Conservation (phyloP, 2,888 invertebrate species). For the Megaustenia siamemsis region DNA sequence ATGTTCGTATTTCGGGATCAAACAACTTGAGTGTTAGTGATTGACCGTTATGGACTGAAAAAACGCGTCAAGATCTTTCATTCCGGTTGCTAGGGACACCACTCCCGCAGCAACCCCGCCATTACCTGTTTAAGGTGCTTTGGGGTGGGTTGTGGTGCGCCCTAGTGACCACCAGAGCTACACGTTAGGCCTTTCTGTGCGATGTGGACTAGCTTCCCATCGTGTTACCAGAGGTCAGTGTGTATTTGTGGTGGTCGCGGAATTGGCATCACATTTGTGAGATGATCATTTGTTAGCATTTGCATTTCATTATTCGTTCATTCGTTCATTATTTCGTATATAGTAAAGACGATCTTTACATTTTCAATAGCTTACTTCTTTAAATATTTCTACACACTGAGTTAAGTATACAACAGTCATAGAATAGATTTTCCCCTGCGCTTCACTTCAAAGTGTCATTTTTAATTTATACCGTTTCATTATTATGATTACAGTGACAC, state of each 20-base stretch:
- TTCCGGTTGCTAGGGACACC: conserved; percentile 55
- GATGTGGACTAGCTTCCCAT: not conserved
- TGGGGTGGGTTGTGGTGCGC: conserved; percentile 56
- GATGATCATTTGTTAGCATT: not conserved
- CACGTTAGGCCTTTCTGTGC: conserved; percentile 9
- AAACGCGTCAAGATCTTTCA: conserved; percentile 40
- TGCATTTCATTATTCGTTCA: too few relatives aligned
- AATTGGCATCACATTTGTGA: conserved; percentile 11
- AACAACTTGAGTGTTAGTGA: conserved; percentile 46
- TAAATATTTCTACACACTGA: too few relatives aligned
- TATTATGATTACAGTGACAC: too few relatives aligned
- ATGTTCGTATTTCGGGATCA: conserved; percentile 54
- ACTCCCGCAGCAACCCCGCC: conserved; percentile 56
- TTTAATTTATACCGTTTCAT: too few relatives aligned
- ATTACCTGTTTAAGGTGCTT: conserved; percentile 53
- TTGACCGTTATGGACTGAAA: conserved; percentile 14
- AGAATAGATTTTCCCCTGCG: too few relatives aligned
- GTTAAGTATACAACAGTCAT: too few relatives aligned
- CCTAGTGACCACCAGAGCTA: conserved; percentile 52
- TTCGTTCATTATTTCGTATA: too few relatives aligned
- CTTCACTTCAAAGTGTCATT: too few relatives aligned
- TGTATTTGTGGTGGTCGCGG: conserved; percentile 33
- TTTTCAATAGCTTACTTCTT: too few relatives aligned
- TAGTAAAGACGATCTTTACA: too few relatives aligned
- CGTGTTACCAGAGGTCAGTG: conserved; percentile 24